Evolutionary conservation across 2,888 invertebrate genomes (phyloP).

Genomic region (Hirtodrosophila confusa): DNA sequence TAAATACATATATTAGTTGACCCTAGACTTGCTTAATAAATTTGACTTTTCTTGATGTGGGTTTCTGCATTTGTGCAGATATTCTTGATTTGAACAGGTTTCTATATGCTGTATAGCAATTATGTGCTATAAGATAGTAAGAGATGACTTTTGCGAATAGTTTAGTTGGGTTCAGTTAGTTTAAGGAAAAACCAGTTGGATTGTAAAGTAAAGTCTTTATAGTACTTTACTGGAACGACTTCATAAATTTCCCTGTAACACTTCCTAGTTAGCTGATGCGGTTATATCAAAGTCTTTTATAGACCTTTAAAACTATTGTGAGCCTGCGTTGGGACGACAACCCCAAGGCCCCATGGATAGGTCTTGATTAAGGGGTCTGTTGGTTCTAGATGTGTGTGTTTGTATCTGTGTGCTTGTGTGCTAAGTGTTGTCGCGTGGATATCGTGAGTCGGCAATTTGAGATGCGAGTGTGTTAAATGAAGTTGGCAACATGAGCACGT

Average conservation of each 20-base stretch:
- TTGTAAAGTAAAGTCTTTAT: too few species aligned
- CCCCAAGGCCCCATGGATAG: neutral
- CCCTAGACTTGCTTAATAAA: neutral
- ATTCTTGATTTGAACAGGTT: neutral
- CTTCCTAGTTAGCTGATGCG: too few species aligned
- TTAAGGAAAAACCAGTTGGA: neutral
- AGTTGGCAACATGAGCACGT: slow-evolving; percentile 13
- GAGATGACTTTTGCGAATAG: neutral
- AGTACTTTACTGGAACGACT: too few species aligned
- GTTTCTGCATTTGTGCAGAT: neutral
- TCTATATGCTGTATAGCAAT: neutral
- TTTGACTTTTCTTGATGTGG: neutral
- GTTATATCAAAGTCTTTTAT: too few species aligned
- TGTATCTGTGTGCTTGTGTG: slow-evolving; percentile 13
- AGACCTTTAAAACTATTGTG: neutral
- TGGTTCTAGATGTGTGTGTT: slow-evolving; percentile 4
- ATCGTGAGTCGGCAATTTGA: slow-evolving; percentile 59
- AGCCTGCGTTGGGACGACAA: neutral
- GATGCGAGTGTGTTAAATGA: slow-evolving; percentile 20
- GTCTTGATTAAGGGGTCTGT: neutral
- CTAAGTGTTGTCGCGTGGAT: slow-evolving; percentile 47
- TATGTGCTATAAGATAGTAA: neutral
- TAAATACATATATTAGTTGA: neutral
- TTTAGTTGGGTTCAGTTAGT: neutral
- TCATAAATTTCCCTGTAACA: too few species aligned